Base-by-base conservation (phyloP, 2,888 invertebrate genomes). In the Zele albiditarsus region DNA sequence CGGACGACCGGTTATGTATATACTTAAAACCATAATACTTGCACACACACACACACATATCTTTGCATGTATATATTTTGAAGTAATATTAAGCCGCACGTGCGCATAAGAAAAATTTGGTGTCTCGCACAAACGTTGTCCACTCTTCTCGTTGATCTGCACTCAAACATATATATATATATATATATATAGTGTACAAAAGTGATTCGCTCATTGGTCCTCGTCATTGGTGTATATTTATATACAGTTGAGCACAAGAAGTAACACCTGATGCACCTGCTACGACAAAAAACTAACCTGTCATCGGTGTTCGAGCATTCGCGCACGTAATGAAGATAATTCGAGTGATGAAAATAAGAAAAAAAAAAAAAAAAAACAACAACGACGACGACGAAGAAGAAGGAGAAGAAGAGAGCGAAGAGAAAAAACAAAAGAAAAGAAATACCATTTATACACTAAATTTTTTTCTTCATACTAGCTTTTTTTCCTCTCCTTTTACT, bases 1-100 rank as follows among this genome's bases (percentile, higher is more conserved):
- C 28, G 42, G 31, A 42, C 31, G 69, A 72, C 72, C 72, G 65
- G 70, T 70, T 70, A 70, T 70, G 31, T 60, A 57, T 33, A 58
- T 38, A 38, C 38, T 38, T 38, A 38, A 38, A 12, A 38, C 38
- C 10, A 38, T 38, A 38, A 6, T 38, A 38, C 38, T 8, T 33
- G 42, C 8, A 70, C n/a, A 62, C 12, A 31, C 25, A 42, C 12
- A 42, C 57, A 25, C 12, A 25, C 20, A 25, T 57, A 31, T 28
- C 62, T 27, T 62, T 62, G 62, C 31, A 27, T 27, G 27, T 31
- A 31, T 28, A n/a, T 62, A 62, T 62, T 27, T 2, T 23, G 6
- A 20, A 53, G 53, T 53, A 46, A 53, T 53, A 53, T 53, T 53
- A 53, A n/a, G 53, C 62, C 62, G 62, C 62, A 31, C 31, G 62